Base-by-base conservation (phyloP, 2,113 vertebrate species). In the Nibea albiflora region DNA sequence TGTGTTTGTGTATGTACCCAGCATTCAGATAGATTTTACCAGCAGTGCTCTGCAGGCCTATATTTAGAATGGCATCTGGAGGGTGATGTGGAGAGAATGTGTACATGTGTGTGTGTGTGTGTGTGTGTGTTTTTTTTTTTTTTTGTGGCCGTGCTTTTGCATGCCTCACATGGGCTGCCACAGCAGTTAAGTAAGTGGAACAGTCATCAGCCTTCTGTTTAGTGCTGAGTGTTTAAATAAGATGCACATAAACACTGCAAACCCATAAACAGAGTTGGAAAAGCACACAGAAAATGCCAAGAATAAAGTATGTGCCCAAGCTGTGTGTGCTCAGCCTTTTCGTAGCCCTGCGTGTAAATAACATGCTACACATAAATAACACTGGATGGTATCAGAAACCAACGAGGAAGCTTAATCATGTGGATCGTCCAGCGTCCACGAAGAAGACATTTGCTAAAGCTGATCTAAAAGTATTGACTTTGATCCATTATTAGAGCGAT, bases 31-130 rank as follows among this genome's bases (percentile, higher is more conserved):
- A 87, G 61, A 58, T 86, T 88, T 83, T 80, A 88, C 78, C 87
- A 86, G 84, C 76, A 83, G 85, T 20, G 76, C 73, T 92, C 64
- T 73, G 80, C 76, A 86, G 84, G 47, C 62, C 91, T 95, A 94
- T 91, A 91, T 94, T 94, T 95, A 95, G 94, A 95, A 94, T 60
- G 95, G 94, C 90, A 94, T 95, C 90, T 94, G 92, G 91, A 94
- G 82, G 88, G 84, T 90, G 90, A 91, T 91, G 91, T 68, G 58
- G 77, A 69, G 82, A 80, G 84, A 88, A 84, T 86, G 84, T 84
- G 87, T 71, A 22, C 26, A 70, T 58, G 82, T 47, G 24, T 42
- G 57, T 0, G 39, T 47, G n/a, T n/a, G n/a, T n/a, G n/a, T 58
- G 82, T 47, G 24, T 42, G 57, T 0, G 39, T 47, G n/a, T 75